Base-by-base conservation (phyloP, 2,797 vertebrate species). In the Nyctalus aviator region DNA sequence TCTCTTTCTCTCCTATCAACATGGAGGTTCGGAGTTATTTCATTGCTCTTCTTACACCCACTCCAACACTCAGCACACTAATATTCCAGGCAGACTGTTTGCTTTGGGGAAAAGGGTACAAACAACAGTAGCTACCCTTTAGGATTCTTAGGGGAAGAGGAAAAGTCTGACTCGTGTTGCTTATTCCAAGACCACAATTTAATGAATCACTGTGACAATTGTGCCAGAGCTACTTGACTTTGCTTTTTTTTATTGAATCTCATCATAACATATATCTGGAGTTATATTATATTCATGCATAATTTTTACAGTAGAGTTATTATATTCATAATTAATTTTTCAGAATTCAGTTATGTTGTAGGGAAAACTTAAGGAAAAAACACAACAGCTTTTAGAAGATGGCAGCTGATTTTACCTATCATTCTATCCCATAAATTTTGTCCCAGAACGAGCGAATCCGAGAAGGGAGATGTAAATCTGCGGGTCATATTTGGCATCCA, bases 161-260 rank as follows among this genome's bases (percentile, higher is more conserved):
- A 50, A 68, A 90, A 78, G 27, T 76, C 35, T 72, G 50, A 50
- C n/a, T 83, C 8, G 18, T 0, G 0, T 35, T n/a, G 69, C 41
- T 91, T 62, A 68, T 86, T 37, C n/a, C 68, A 94, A 81, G 71
- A 23, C n/a, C 18, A 23, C 68, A 81, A 30, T 69, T 66, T 41
- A 81, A 46, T 59, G 73, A 77, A 53, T 84, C 57, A 84, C n/a
- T 84, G 66, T 53, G 57, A 86, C 3, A 44, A 32, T 37, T 87
- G 20, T 84, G 92, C 37, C 46, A 71, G 79, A 64, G 32, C 44
- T 90, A 25, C 37, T 73, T 7, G 35, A 8, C 48, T 73, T 76
- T 62, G 48, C 41, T 44, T 84, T 89, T 84, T 89, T 91, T 21
- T 72, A 53, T 84, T 90, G 30, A 46, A 64, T 83, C 12, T 86